Evolutionary conservation across 2,113 vertebrate species (phyloP).

Genomic region (Tauraco erythrolophus): DNA sequence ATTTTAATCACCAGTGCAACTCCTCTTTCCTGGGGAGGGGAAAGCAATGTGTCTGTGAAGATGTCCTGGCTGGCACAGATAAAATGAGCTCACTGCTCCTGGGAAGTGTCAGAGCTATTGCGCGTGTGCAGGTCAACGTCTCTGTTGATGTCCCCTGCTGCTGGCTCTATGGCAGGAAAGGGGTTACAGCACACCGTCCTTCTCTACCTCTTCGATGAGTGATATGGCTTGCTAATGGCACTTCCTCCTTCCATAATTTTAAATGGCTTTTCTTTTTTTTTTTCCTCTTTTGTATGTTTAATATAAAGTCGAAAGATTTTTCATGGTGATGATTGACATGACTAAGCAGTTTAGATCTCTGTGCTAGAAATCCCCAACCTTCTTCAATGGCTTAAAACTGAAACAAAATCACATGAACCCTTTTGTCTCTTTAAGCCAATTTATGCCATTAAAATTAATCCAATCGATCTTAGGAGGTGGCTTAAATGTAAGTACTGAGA

Average conservation of each 20-base stretch:
- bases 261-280: not conserved
- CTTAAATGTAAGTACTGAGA: not conserved
- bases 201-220: not conserved
- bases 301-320: not conserved
- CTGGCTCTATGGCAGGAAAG: not conserved
- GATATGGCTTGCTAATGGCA: not conserved
- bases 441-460: not conserved
- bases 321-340: not conserved
- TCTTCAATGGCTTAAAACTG: not conserved
- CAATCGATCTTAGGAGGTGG: not conserved
- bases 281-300: not conserved
- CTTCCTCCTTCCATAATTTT: not conserved
- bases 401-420: not conserved
- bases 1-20: not conserved
- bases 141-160: not conserved
- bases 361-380: not conserved
- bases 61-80: not conserved
- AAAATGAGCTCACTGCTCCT: not conserved
- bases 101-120: accelerated
- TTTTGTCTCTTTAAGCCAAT: not conserved
- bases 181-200: not conserved
- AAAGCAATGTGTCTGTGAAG: not conserved
- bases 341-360: not conserved
- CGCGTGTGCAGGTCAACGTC: accelerated
- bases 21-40: not conserved